Evolutionary conservation across 2,797 vertebrate genomes (phyloP).

Genomic region (Rhinoraja longicauda): DNA sequence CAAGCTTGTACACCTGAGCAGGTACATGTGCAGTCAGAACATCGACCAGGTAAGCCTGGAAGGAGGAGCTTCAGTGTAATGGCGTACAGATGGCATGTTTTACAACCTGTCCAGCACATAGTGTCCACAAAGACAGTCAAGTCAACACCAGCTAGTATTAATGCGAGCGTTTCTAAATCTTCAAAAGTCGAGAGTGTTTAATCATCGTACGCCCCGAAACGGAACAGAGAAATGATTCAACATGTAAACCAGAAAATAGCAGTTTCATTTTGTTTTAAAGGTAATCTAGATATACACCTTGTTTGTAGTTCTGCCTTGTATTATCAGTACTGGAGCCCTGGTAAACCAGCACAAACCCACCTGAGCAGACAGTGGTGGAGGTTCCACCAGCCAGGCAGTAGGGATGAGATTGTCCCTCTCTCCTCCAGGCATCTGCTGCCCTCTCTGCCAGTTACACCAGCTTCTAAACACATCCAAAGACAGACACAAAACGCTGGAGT

Average conservation of each 20-base stretch:
- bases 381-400: neutral
- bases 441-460: neutral
- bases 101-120: neutral
- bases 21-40: neutral
- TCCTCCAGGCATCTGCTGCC: too few relatives aligned
- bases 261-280: too few relatives aligned
- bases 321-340: neutral
- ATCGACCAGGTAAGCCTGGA: neutral
- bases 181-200: neutral
- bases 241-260: neutral
- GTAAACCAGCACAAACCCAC: neutral
- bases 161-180: neutral
- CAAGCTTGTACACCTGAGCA: neutral
- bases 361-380: neutral
- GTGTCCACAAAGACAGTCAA: neutral
- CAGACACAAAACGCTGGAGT: too few relatives aligned
- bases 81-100: neutral
- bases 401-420: neutral
- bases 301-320: neutral
- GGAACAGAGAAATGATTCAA: neutral
- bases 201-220: too few relatives aligned
- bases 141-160: neutral
- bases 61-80: neutral
- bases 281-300: too few relatives aligned
- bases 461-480: neutral